A percentile compares a stretch with the other conserved stretches of the same genome.
Conservation (phyloP, 2,888 invertebrate species). For the Drosophila paramelanica region DNA sequence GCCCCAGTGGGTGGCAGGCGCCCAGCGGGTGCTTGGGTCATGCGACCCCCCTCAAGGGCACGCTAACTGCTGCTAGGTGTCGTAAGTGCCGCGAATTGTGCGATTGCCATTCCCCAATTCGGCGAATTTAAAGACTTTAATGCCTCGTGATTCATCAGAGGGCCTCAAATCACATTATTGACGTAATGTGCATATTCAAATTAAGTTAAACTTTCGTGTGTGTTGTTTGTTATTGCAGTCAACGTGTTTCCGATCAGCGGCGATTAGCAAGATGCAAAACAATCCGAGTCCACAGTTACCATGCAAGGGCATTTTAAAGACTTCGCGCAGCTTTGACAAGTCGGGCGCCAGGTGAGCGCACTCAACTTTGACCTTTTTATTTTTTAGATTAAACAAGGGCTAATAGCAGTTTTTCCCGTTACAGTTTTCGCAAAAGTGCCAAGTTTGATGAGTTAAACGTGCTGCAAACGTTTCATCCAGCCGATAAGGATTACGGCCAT, state of each 20-base stretch:
- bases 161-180: slow-evolving; percentile 30
- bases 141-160: slow-evolving; percentile 56
- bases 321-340: slow-evolving; percentile 95
- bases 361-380: slow-evolving; percentile 45
- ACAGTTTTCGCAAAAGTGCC: slow-evolving; percentile 87
- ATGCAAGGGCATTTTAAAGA: slow-evolving; percentile 94
- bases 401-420: neutral
- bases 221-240: slow-evolving; percentile 27
- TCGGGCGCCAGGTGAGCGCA: slow-evolving; percentile 84
- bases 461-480: slow-evolving; percentile 97
- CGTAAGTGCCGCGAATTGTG: slow-evolving; percentile 66
- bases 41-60: slow-evolving; percentile 71
- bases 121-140: slow-evolving; percentile 41
- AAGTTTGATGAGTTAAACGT: slow-evolving; percentile 99
- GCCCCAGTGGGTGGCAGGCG: slow-evolving; percentile 45
- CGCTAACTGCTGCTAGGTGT: slow-evolving; percentile 50
- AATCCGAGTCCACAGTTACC: slow-evolving; percentile 84
- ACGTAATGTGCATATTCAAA: slow-evolving; percentile 54
- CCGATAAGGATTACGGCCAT: slow-evolving; percentile 99
- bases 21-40: slow-evolving; percentile 57
- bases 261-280: slow-evolving; percentile 79
- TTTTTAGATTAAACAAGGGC: slow-evolving; percentile 1
- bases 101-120: slow-evolving; percentile 29
- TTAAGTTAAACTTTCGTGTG: slow-evolving; percentile 9
- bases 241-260: slow-evolving; percentile 17